Evolutionary conservation across 2,113 vertebrate species (phyloP).

Genomic region (Nothobranchius furzeri): DNA sequence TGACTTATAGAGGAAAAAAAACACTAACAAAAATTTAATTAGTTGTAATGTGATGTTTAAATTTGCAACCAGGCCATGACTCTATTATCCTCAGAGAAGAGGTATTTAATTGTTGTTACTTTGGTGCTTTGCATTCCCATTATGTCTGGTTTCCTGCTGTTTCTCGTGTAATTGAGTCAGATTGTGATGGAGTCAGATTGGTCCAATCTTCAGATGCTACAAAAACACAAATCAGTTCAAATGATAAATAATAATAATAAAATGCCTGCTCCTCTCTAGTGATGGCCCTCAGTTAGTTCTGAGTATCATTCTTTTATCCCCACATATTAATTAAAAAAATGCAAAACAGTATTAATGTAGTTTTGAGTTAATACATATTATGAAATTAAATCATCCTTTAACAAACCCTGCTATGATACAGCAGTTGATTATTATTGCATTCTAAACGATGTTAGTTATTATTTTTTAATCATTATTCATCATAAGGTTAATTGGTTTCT

Average conservation of each 20-base stretch:
- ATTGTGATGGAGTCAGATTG: slow-evolving; percentile 20
- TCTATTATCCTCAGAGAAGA: slow-evolving; percentile 48
- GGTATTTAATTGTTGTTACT: slow-evolving; percentile 64
- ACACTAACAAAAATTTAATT: slow-evolving; percentile 49
- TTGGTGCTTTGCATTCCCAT: slow-evolving; percentile 67
- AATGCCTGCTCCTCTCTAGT: background rate
- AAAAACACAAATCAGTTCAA: slow-evolving; percentile 39
- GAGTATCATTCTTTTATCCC: no score
- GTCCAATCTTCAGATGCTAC: background rate
- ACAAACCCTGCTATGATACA: no score
- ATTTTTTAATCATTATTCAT: slow-evolving; percentile 24
- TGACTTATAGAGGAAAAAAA: slow-evolving; percentile 22
- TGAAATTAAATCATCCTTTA: no score
- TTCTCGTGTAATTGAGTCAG: slow-evolving; percentile 74
- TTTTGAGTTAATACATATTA: no score
- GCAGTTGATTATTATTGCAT: no score
- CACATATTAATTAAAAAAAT: no score
- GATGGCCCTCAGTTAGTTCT: background rate
- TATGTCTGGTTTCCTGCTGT: slow-evolving; percentile 62
- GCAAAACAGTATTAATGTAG: no score
- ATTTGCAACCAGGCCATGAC: slow-evolving; percentile 50
- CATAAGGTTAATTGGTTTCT: slow-evolving; percentile 28
- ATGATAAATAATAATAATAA: slow-evolving; percentile 31
- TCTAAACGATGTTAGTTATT: background rate
- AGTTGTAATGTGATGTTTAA: slow-evolving; percentile 51